A percentile compares a stretch with the other conserved stretches of the same genome.
phyloP scores from a whole-genome alignment of 1,140 invertebrate species.

The Drosophila rhopaloa region DNA sequence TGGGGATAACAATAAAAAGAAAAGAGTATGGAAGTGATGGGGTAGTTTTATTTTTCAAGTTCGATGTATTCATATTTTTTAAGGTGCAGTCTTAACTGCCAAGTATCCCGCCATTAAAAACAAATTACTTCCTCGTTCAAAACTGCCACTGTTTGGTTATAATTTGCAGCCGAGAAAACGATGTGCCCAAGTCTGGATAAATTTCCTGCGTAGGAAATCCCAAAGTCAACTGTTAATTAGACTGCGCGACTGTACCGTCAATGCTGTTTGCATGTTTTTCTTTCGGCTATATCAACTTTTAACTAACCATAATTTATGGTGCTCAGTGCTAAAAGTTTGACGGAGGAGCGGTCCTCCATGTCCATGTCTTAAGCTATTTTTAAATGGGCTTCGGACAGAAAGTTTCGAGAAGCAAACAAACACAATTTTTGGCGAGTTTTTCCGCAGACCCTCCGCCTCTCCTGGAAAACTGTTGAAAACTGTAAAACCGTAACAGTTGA shows the following conservation, averaged over 20 bases:
- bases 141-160: not conserved
- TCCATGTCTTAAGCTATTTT: conserved; percentile 78
- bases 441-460: conserved; percentile 1
- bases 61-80: too few species aligned
- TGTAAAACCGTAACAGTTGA: conserved; percentile 62
- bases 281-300: conserved; percentile 60
- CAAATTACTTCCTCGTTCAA: not conserved
- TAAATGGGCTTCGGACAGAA: conserved; percentile 66
- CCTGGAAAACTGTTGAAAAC: conserved; percentile 54
- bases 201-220: conserved; percentile 17
- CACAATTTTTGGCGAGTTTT: conserved; percentile 58
- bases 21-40: not conserved
- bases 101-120: not conserved
- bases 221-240: conserved; percentile 59
- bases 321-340: conserved; percentile 53
- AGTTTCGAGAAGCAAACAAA: conserved; percentile 38
- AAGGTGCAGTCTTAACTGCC: too few species aligned
- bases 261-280: conserved; percentile 36
- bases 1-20: conserved; percentile 12
- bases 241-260: conserved; percentile 31
- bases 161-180: conserved; percentile 14
- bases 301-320: conserved; percentile 79
- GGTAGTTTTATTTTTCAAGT: too few species aligned
- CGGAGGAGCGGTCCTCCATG: conserved; percentile 24
- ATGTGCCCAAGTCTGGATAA: conserved; percentile 15